A percentile compares a stretch with the other conserved stretches of the same genome.
phyloP scores from a whole-genome alignment of 2,113 vertebrate species.

The Piprites chloris region DNA sequence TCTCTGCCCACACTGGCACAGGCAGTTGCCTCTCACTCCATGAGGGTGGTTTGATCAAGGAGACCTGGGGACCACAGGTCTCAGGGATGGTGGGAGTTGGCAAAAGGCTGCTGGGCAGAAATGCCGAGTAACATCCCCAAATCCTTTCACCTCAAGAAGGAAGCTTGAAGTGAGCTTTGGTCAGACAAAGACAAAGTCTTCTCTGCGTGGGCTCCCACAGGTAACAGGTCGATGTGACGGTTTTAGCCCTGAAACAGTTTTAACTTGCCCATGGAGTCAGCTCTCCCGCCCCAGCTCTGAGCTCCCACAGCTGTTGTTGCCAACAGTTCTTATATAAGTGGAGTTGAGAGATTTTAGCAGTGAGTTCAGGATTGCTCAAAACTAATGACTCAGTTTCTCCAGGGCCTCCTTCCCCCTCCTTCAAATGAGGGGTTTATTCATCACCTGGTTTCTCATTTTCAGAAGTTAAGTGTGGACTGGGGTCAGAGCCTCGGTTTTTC shows the following conservation, averaged over 20 bases:
- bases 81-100: background rate
- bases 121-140: background rate
- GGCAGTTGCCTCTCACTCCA: background rate
- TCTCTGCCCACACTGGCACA: background rate
- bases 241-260: background rate
- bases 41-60: fast-evolving
- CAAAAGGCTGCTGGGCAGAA: background rate
- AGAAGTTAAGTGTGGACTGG: background rate
- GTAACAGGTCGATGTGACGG: background rate
- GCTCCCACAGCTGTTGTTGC: background rate
- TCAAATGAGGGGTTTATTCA: background rate
- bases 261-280: background rate
- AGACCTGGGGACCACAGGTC: background rate
- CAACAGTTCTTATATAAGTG: background rate
- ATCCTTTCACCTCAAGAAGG: background rate
- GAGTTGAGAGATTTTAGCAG: background rate
- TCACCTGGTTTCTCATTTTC: background rate
- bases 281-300: background rate
- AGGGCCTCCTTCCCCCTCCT: background rate
- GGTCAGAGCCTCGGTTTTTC: background rate
- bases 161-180: background rate
- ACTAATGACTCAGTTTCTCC: slow-evolving; percentile 31
- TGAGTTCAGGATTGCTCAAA: slow-evolving; percentile 36
- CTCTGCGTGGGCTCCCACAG: background rate
- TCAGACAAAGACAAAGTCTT: background rate